Evolutionary conservation across 2,888 invertebrate genomes (phyloP).

Genomic region (Hybos culiciformis): DNA sequence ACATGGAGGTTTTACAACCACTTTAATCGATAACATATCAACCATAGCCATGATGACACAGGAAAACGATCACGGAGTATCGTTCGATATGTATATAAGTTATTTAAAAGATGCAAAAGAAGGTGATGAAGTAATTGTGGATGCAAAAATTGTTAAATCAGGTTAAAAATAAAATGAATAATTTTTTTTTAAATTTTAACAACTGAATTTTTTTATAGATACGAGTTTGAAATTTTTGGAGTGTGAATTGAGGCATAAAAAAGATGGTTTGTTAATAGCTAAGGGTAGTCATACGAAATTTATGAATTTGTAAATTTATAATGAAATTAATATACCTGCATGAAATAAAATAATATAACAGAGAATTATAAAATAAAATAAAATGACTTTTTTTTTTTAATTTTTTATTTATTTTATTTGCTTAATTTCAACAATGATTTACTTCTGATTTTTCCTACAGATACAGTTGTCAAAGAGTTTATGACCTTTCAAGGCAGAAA

Average conservation of each 20-base stretch:
- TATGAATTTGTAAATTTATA: conserved; percentile 25
- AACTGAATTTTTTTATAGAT: too few species aligned
- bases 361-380: too few species aligned
- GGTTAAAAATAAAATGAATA: conserved; percentile 64
- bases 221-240: conserved; percentile 78
- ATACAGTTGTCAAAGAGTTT: too few species aligned
- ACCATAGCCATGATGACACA: conserved; percentile 63
- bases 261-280: conserved; percentile 57
- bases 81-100: conserved; percentile 71
- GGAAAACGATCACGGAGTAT: conserved; percentile 53
- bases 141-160: conserved; percentile 59
- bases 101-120: conserved; percentile 61
- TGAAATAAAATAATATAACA: too few species aligned
- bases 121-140: conserved; percentile 67
- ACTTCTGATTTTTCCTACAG: too few species aligned
- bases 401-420: too few species aligned
- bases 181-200: too few species aligned
- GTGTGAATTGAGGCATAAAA: conserved; percentile 64
- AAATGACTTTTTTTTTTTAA: too few species aligned
- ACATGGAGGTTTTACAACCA: conserved; percentile 78
- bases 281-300: conserved; percentile 77
- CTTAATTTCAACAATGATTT: too few species aligned
- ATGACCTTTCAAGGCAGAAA: too few species aligned
- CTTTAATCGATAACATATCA: conserved; percentile 57
- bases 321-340: neutral